Percentiles rank a stretch among this genome's conserved stretches.
Conservation (phyloP, 2,113 vertebrate species). For the Pteropus alecto region DNA sequence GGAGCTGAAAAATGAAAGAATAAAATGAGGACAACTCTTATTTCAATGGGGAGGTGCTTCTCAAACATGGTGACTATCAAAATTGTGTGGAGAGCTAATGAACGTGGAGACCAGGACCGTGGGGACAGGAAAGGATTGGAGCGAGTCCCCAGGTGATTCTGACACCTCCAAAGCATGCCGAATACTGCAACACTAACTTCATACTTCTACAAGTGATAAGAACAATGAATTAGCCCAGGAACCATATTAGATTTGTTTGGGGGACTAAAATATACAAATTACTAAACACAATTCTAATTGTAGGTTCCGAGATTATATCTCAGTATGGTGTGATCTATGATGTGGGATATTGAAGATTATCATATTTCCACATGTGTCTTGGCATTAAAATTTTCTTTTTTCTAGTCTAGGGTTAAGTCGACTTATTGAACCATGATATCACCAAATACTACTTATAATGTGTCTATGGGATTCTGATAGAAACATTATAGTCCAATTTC, state of each 20-base stretch:
- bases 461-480: neutral
- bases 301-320: neutral
- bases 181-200: no score
- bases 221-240: neutral
- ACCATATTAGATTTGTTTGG: neutral
- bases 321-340: neutral
- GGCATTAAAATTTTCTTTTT: neutral
- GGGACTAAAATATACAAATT: neutral
- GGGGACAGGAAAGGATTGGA: accelerated
- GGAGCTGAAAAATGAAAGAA: neutral
- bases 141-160: neutral
- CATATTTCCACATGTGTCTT: neutral
- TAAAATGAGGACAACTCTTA: neutral
- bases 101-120: accelerated
- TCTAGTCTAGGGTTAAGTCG: neutral
- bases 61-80: neutral
- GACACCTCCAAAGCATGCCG: neutral
- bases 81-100: no score
- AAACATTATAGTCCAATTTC: neutral
- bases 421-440: neutral
- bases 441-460: neutral
- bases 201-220: neutral
- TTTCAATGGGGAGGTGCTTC: neutral
- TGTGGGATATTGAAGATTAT: neutral
- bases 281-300: neutral